Percentiles rank a stretch among this genome's conserved stretches.
Conservation (phyloP, 2,797 vertebrate species). For the Anguilla obscura region DNA sequence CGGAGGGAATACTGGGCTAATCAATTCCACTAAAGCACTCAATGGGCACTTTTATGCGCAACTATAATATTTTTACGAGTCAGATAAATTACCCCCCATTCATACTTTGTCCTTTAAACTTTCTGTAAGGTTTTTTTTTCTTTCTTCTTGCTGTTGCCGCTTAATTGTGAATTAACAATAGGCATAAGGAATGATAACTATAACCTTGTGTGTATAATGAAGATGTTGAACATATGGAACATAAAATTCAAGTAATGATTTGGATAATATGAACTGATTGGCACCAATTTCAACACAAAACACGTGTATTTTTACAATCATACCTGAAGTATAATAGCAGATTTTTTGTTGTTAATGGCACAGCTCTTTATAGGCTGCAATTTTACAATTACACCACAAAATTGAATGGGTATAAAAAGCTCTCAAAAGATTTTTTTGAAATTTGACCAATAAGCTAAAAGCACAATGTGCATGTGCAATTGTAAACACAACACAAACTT, state of each 20-base stretch:
- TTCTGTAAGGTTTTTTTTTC: slow-evolving; percentile 28
- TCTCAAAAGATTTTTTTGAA: neutral
- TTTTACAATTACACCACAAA: slow-evolving; percentile 35
- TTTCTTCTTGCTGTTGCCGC: slow-evolving; percentile 6
- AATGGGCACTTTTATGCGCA: slow-evolving; percentile 30
- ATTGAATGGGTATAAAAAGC: neutral
- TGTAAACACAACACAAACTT: neutral
- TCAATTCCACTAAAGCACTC: slow-evolving; percentile 27
- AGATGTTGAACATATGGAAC: slow-evolving; percentile 36
- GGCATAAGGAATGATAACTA: slow-evolving; percentile 7
- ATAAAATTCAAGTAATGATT: slow-evolving; percentile 4
- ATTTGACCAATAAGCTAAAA: neutral
- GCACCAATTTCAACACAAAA: slow-evolving; percentile 38
- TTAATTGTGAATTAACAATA: slow-evolving; percentile 32
- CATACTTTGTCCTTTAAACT: slow-evolving; percentile 7
- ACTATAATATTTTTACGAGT: slow-evolving; percentile 34
- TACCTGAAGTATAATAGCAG: slow-evolving; percentile 38
- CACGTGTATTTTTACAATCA: slow-evolving; percentile 41
- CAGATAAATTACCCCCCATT: slow-evolving; percentile 39
- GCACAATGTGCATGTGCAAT: neutral
- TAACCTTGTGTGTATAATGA: slow-evolving; percentile 34
- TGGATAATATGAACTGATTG: slow-evolving; percentile 17
- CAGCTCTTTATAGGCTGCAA: slow-evolving; percentile 41
- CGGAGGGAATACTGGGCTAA: slow-evolving; percentile 18
- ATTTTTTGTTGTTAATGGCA: slow-evolving; percentile 26